phyloP scores from a whole-genome alignment of 2,888 invertebrate species.

The Drosophila merina region DNA sequence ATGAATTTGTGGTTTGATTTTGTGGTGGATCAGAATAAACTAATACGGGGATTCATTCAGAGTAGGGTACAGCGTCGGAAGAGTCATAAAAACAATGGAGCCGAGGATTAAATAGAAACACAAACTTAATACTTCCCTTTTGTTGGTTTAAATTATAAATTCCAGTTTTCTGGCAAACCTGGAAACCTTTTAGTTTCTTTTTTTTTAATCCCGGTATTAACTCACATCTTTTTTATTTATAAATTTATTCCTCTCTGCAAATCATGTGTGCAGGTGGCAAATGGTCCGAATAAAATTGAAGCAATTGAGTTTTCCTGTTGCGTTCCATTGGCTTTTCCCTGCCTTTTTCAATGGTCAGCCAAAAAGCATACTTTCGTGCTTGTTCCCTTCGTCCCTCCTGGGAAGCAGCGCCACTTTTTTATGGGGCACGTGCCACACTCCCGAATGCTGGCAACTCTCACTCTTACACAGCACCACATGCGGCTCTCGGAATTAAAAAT shows the following conservation, averaged over 20 bases:
- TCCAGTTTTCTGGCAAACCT: neutral
- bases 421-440: slow-evolving; percentile 44
- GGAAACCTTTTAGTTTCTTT: neutral
- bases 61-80: slow-evolving; percentile 23
- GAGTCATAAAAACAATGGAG: slow-evolving; percentile 2
- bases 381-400: neutral
- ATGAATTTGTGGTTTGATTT: slow-evolving; percentile 49
- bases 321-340: slow-evolving; percentile 2
- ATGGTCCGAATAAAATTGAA: slow-evolving; percentile 33
- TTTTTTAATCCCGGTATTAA: neutral
- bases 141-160: neutral
- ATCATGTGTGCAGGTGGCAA: slow-evolving; percentile 36
- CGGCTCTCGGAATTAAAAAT: slow-evolving; percentile 69
- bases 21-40: slow-evolving; percentile 51
- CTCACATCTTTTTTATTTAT: neutral
- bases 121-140: neutral
- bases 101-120: slow-evolving; percentile 5
- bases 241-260: slow-evolving; percentile 2
- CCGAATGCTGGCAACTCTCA: neutral
- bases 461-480: slow-evolving; percentile 18
- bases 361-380: slow-evolving; percentile 31
- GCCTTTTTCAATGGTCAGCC: slow-evolving; percentile 16
- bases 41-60: slow-evolving; percentile 44
- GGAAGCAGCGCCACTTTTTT: slow-evolving; percentile 20
- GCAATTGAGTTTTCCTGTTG: slow-evolving; percentile 34